Conservation (phyloP, 2,797 vertebrate species). For the Poecilia picta region DNA sequence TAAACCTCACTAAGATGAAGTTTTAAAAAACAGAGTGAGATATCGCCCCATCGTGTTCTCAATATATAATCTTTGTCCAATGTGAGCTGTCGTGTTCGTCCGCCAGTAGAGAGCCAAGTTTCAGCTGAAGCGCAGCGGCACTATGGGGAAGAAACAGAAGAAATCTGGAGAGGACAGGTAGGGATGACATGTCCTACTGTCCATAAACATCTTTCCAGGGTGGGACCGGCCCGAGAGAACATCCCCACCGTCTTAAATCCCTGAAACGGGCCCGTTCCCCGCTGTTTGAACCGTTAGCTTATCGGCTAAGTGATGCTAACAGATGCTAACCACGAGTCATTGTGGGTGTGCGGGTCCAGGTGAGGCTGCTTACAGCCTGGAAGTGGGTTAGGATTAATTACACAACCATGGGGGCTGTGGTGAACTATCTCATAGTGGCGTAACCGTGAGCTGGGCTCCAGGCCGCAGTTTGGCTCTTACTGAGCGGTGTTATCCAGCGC, state of each 20-base stretch:
- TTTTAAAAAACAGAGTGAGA: conserved; percentile 15
- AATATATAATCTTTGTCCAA: conserved; percentile 46
- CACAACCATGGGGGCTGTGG: background rate
- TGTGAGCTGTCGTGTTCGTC: conserved; percentile 42
- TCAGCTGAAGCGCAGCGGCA: conserved; percentile 47
- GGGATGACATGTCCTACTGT: background rate
- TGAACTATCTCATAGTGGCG: background rate
- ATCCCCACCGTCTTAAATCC: background rate
- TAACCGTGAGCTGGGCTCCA: no score
- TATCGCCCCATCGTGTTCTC: fast-evolving
- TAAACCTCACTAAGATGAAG: background rate
- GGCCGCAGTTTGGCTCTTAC: background rate
- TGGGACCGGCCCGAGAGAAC: background rate
- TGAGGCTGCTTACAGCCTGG: conserved; percentile 16
- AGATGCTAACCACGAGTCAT: conserved; percentile 72
- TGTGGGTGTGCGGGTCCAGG: conserved; percentile 18
- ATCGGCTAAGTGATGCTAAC: conserved; percentile 45
- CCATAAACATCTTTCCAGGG: background rate
- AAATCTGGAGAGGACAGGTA: conserved; percentile 83
- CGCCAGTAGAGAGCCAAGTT: conserved; percentile 19
- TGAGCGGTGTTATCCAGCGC: background rate
- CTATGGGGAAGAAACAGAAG: conserved; percentile 85
- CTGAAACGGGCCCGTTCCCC: background rate
- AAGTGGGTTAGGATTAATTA: conserved; percentile 9
- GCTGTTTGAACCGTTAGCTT: conserved; percentile 42